A percentile compares a stretch with the other conserved stretches of the same genome.
phyloP scores from a whole-genome alignment of 2,113 vertebrate species.

The Anolis sagrei region DNA sequence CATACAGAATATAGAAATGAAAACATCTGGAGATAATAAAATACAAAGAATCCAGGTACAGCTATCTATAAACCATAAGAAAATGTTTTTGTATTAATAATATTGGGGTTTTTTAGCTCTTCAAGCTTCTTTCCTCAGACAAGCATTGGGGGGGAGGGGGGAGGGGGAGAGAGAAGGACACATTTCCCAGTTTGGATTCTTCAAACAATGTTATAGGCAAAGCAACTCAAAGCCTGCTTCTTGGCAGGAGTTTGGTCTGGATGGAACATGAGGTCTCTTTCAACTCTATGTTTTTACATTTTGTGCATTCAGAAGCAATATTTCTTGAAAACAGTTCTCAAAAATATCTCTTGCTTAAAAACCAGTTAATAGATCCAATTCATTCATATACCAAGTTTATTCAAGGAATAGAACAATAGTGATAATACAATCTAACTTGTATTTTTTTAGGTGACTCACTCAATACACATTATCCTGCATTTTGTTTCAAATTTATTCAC shows the following conservation, averaged over 20 bases:
- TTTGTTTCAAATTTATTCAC: not conserved
- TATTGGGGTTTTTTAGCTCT: not conserved
- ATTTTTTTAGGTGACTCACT: not conserved
- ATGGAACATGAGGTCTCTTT: no score
- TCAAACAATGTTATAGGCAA: not conserved
- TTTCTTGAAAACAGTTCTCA: not conserved
- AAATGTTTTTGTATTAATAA: not conserved
- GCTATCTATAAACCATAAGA: not conserved
- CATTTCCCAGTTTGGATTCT: not conserved
- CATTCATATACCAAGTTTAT: not conserved
- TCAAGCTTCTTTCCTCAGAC: not conserved
- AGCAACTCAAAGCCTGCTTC: not conserved
- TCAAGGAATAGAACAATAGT: not conserved
- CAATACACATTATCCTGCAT: not conserved
- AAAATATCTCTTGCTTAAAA: not conserved
- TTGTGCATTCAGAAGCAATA: not conserved
- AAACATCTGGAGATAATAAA: no score
- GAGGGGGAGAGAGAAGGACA: not conserved
- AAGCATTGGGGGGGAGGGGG: not conserved
- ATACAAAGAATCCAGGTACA: no score
- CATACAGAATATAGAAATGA: no score
- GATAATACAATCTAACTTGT: not conserved
- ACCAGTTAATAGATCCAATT: not conserved
- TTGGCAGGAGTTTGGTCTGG: no score
- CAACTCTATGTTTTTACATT: not conserved